These are phyloP conservation scores for Saccopteryx bilineata DNA, from an alignment of 2,113 vertebrate genomes.

Conservation along the genomic window DNA sequence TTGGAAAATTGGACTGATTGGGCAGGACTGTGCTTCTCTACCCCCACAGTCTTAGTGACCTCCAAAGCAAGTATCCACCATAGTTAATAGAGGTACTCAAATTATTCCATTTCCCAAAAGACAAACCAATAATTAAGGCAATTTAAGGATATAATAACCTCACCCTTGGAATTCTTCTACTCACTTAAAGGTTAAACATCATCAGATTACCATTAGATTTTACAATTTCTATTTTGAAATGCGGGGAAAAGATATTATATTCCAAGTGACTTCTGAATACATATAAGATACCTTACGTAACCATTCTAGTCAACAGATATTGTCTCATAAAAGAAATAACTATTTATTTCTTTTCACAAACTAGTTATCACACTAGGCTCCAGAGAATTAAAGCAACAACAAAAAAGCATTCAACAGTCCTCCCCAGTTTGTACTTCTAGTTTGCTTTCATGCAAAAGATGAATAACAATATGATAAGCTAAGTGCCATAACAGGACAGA, in stretches of 20 bases:
- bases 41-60: neutral
- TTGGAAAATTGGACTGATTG: neutral
- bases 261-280: neutral
- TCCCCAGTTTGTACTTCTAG: neutral
- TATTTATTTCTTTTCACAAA: neutral
- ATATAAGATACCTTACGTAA: neutral
- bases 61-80: neutral
- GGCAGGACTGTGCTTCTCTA: neutral
- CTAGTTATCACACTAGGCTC: neutral
- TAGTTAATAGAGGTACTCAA: neutral
- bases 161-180: neutral
- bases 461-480: neutral
- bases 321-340: neutral
- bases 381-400: neutral
- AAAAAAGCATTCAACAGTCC: neutral
- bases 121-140: neutral
- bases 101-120: neutral
- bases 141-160: neutral
- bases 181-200: constrained; percentile 6
- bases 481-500: neutral
- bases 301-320: neutral
- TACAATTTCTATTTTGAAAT: neutral
- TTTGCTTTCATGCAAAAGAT: constrained; percentile 3
- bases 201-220: neutral
- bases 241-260: neutral